Evolutionary conservation across 2,113 vertebrate species (phyloP).

Genomic region (Colistium nudipinnis): DNA sequence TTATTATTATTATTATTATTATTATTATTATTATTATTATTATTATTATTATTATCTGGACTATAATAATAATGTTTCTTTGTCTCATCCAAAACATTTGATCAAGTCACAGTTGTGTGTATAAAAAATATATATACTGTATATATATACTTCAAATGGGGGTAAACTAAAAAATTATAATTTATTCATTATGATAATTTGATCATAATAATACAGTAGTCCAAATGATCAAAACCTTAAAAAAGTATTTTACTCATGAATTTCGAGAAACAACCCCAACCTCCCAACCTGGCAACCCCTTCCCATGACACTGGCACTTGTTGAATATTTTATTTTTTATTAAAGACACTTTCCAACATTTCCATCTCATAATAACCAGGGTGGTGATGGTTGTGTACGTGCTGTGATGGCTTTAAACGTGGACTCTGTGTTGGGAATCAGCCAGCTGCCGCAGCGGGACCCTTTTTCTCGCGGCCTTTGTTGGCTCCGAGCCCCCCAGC

Average conservation of each 20-base stretch:
- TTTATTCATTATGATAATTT: no score
- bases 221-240: not conserved
- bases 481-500: constrained; percentile 63
- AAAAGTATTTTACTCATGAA: not conserved
- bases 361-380: not conserved
- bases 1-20: no score
- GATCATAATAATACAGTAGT: no score
- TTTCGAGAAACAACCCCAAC: not conserved
- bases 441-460: constrained; percentile 74
- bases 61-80: no score
- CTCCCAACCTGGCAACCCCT: not conserved
- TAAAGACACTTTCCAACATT: constrained; percentile 2
- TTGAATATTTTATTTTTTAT: not conserved
- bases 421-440: constrained; percentile 73
- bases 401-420: constrained; percentile 64
- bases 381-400: not conserved
- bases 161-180: no score
- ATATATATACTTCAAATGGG: no score
- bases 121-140: no score
- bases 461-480: constrained; percentile 64
- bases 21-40: no score
- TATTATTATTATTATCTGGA: no score
- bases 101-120: no score
- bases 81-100: no score
- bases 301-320: not conserved